These are phyloP conservation scores for Adineta ricciae DNA, from an alignment of 2,888 invertebrate genomes.

Conservation along the genomic window DNA sequence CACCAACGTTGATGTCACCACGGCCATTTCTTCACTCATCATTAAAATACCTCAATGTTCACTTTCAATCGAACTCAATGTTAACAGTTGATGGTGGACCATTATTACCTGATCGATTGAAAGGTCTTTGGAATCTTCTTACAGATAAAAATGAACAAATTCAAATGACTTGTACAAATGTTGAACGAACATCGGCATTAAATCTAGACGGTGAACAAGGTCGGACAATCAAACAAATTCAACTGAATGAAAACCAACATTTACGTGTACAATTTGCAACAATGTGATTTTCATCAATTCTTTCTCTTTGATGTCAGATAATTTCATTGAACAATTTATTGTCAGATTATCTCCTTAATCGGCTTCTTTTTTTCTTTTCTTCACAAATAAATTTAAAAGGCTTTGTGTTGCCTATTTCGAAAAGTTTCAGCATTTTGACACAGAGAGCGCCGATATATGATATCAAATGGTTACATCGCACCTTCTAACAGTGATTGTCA, in stretches of 20 bases:
- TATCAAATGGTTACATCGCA: too few relatives aligned
- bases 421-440: too few relatives aligned
- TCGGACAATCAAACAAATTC: neutral
- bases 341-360: neutral
- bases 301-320: neutral
- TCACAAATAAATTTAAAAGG: neutral
- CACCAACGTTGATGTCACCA: slow-evolving; percentile 61
- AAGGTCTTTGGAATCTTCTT: neutral
- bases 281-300: neutral
- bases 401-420: neutral
- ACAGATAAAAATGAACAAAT: neutral
- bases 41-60: slow-evolving; percentile 20
- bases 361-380: neutral
- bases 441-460: too few relatives aligned
- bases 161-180: slow-evolving; percentile 6
- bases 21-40: slow-evolving; percentile 7
- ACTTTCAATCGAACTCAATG: neutral
- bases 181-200: slow-evolving; percentile 8
- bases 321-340: neutral
- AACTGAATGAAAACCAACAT: neutral
- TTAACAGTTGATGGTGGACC: neutral
- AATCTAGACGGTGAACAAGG: slow-evolving; percentile 3
- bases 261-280: neutral
- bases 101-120: neutral
- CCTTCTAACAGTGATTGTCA: too few relatives aligned